These are phyloP conservation scores for Acrobasis consociella DNA, from an alignment of 2,888 invertebrate species.

Conservation along the genomic window DNA sequence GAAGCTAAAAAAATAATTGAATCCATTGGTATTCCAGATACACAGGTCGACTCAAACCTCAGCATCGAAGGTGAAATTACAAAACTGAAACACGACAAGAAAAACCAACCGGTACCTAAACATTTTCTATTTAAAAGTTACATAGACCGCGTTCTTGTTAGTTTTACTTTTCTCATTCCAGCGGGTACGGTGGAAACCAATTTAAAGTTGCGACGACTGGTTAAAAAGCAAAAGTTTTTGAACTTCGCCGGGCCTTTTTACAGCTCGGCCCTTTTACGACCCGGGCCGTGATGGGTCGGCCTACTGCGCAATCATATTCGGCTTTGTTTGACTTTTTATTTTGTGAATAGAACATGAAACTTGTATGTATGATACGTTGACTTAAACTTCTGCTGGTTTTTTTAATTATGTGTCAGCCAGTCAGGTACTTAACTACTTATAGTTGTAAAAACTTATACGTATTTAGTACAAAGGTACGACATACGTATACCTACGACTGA, in stretches of 20 bases:
- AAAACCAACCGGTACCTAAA: slow-evolving; percentile 9
- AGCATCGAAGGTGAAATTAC: neutral
- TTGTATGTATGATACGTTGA: neutral
- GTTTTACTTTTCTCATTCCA: slow-evolving; percentile 67
- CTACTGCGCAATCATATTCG: slow-evolving; percentile 45
- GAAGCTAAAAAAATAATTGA: too few species aligned
- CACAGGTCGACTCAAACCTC: neutral
- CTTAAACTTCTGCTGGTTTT: neutral
- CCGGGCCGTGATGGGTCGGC: slow-evolving; percentile 60
- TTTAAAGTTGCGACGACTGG: slow-evolving; percentile 77
- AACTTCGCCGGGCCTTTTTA: slow-evolving; percentile 67
- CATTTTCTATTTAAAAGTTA: slow-evolving; percentile 28
- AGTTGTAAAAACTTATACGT: too few species aligned
- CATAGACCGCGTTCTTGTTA: slow-evolving; percentile 54
- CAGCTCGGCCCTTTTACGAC: slow-evolving; percentile 62
- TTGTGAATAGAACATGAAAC: slow-evolving; percentile 31
- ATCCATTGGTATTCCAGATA: neutral
- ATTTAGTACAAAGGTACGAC: too few species aligned
- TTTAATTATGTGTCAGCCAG: too few species aligned
- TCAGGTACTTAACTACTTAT: too few species aligned
- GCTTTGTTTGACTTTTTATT: slow-evolving; percentile 40
- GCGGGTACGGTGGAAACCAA: slow-evolving; percentile 65
- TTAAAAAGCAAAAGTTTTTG: slow-evolving; percentile 77
- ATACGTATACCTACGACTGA: too few species aligned
- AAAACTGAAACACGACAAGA: slow-evolving; percentile 2